A percentile compares a stretch with the other conserved stretches of the same genome.
Conservation (phyloP, 2,113 vertebrate genomes). For the Pampusana beccarii region DNA sequence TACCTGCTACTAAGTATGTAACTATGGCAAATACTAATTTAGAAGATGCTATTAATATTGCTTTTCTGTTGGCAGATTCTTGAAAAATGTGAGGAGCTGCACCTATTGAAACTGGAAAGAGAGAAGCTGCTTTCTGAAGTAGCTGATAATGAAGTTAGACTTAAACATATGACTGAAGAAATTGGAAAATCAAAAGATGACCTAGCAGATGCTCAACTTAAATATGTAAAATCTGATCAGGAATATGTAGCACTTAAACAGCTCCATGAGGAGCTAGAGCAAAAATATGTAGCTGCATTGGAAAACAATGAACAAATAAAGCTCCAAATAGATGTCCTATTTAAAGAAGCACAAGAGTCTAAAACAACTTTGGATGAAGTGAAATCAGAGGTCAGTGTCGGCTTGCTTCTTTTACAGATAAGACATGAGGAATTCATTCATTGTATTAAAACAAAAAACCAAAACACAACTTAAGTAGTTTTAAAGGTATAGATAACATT, state of each 20-base stretch:
- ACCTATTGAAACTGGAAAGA: slow-evolving; percentile 63
- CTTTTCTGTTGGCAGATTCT: slow-evolving; percentile 60
- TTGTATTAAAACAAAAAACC: no score
- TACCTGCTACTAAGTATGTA: background rate
- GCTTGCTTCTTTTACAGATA: background rate
- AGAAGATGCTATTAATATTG: background rate
- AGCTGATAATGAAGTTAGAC: slow-evolving; percentile 48
- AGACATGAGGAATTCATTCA: background rate
- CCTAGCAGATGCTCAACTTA: slow-evolving; percentile 40
- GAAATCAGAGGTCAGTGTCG: slow-evolving; percentile 68
- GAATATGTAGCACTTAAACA: slow-evolving; percentile 61
- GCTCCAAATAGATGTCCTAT: slow-evolving; percentile 40
- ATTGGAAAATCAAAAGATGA: slow-evolving; percentile 49
- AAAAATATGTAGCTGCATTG: slow-evolving; percentile 18
- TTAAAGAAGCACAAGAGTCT: slow-evolving; percentile 54
- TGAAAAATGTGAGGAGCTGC: slow-evolving; percentile 74
- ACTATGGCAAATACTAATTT: background rate
- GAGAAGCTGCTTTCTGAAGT: slow-evolving; percentile 70
- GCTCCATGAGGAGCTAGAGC: slow-evolving; percentile 43
- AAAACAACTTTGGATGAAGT: slow-evolving; percentile 36
- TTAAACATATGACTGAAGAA: slow-evolving; percentile 64
- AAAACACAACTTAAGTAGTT: background rate
- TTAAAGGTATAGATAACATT: background rate
- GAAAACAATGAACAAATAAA: slow-evolving; percentile 66
- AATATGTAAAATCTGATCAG: slow-evolving; percentile 27